A percentile compares a stretch with the other conserved stretches of the same genome.
phyloP scores from a whole-genome alignment of 1,140 invertebrate genomes.

The Bombus affinis region DNA sequence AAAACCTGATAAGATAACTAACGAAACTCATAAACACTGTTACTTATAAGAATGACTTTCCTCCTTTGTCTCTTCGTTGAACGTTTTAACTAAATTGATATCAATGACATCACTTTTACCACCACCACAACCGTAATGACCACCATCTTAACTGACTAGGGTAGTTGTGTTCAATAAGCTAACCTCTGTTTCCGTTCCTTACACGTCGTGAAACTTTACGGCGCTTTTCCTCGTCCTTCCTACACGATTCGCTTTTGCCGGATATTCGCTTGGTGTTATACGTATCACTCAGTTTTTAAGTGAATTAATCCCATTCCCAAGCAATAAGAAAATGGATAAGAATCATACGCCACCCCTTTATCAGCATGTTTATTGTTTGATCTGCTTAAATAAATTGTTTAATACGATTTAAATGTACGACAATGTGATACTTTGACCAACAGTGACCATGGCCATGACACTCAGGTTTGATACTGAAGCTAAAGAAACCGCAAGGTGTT shows the following conservation, averaged over 20 bases:
- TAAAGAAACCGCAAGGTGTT: slow-evolving; percentile 9
- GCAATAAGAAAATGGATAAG: slow-evolving; percentile 49
- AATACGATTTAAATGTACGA: slow-evolving; percentile 5
- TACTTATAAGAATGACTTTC: slow-evolving; percentile 1
- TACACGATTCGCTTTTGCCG: not conserved
- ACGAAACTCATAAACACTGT: not conserved
- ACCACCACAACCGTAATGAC: slow-evolving; percentile 27
- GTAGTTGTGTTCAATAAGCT: slow-evolving; percentile 55
- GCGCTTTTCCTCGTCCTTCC: slow-evolving; percentile 9
- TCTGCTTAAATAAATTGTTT: not conserved
- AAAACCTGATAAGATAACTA: slow-evolving; percentile 19
- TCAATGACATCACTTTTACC: slow-evolving; percentile 48
- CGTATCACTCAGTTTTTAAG: too few species aligned
- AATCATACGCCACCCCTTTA: slow-evolving; percentile 13
- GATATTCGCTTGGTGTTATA: slow-evolving; percentile 1
- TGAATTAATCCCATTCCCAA: slow-evolving; percentile 14
- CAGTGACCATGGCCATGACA: slow-evolving; percentile 3
- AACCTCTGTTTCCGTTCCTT: slow-evolving; percentile 44
- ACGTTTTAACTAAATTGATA: slow-evolving; percentile 45
- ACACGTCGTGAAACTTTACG: not conserved
- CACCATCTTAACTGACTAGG: slow-evolving; percentile 52
- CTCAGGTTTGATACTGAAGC: slow-evolving; percentile 4
- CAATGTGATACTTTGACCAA: not conserved
- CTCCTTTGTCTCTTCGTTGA: slow-evolving; percentile 24
- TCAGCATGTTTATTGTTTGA: slow-evolving; percentile 29